Evolutionary conservation across 2,888 invertebrate species (phyloP).

Genomic region (Latrodectus hesperus): DNA sequence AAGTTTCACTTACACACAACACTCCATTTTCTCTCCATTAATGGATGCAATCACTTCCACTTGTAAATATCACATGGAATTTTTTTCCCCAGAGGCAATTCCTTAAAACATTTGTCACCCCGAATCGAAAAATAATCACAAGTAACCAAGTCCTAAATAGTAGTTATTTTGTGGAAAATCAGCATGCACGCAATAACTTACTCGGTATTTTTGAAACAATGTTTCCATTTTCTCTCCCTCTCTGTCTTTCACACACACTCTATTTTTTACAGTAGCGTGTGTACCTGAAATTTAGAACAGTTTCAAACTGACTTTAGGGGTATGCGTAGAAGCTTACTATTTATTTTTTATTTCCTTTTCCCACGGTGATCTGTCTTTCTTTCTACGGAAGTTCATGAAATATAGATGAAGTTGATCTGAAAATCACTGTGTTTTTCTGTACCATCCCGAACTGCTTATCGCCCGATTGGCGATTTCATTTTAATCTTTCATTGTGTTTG

Average conservation of each 20-base stretch:
- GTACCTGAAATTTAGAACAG: background rate
- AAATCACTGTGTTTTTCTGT: constrained; percentile 1
- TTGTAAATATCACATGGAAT: too few relatives aligned
- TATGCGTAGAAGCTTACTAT: background rate
- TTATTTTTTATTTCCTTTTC: constrained; percentile 41
- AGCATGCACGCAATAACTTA: background rate
- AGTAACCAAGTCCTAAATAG: background rate
- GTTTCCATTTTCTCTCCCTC: background rate
- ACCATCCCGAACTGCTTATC: constrained; percentile 14
- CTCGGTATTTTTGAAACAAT: background rate
- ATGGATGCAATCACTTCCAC: too few relatives aligned
- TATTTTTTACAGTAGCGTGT: background rate
- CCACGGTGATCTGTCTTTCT: constrained; percentile 52
- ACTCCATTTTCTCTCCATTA: too few relatives aligned
- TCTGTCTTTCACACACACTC: background rate
- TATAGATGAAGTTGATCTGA: constrained; percentile 65
- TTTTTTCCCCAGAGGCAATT: too few relatives aligned
- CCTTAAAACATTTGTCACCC: background rate
- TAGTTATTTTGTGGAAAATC: too few relatives aligned
- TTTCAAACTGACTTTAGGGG: constrained; percentile 14
- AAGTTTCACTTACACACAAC: too few relatives aligned
- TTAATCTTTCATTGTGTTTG: background rate
- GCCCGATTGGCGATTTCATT: constrained; percentile 25
- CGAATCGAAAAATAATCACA: background rate
- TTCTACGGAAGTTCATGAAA: constrained; percentile 66